Evolutionary conservation across 2,888 invertebrate genomes (phyloP), one percentile per base, ranked within the genome.

Genomic region (Rhagium mordax): DNA sequence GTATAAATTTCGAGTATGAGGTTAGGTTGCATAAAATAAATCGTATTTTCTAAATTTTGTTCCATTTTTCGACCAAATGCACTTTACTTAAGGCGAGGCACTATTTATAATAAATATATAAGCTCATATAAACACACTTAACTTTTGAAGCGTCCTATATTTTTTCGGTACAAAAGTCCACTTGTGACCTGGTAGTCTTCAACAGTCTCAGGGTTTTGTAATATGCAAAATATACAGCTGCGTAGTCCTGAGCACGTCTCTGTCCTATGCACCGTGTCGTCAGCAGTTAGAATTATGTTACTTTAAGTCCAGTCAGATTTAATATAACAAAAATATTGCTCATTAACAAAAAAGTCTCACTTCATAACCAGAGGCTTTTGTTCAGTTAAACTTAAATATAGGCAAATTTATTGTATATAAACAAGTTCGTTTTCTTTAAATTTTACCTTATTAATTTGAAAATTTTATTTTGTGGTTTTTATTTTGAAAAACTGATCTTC

Each of bases 51-150:
- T 55, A 24, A 55, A 21, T 24, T 16, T 41, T 29, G 24, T 67
- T 68, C 27, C 53, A 57, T 65, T 62, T 70, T 69, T 74, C 77
- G 78, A 80, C 79, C 78, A 72, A 79, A 79, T 77, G 77, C 78
- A 81, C 78, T 80, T 78, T 81, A 78, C 79, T 79, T 88, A 89
- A 88, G 89, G 89, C 90, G 91, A 91, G 91, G 91, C 91, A 91
- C 91, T 81, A 79, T 78, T 78, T 70, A 72, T 78, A 81, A 77
- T 81, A 78, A 89, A 87, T 89, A 65, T 73, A 88, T 91, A 91
- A 91, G 91, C 91, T 91, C 91, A 90, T 91, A 90, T 90, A 90
- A 91, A 91, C 90, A 90, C 90, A 90, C 90, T 81, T 79, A 75
- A 74, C 71, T 76, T 72, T 73, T 57, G 72, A 75, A 81, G 79